Conservation (phyloP, 35 echinoderm and acorn worm genomes). For the Diadema setosum region DNA sequence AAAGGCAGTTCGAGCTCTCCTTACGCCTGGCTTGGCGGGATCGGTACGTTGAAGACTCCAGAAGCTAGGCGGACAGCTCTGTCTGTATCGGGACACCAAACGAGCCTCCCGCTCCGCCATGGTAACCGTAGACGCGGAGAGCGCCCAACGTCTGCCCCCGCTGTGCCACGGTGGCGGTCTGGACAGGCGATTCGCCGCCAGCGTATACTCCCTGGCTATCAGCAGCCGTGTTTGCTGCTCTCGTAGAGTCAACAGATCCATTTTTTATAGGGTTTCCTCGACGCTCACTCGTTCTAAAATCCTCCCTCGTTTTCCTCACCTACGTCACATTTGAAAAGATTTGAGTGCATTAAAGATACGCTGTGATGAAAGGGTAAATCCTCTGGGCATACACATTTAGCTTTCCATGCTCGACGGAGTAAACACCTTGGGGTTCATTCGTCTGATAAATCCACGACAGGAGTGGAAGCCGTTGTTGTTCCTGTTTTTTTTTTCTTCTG, state of each 20-base stretch:
- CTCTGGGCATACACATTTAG: background rate
- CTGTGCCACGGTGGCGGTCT: background rate
- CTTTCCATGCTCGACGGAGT: background rate
- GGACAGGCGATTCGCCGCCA: background rate
- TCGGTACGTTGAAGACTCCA: conserved; percentile 1
- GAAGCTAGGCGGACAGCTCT: background rate
- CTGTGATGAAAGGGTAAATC: background rate
- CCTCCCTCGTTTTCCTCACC: background rate
- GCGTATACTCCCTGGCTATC: background rate
- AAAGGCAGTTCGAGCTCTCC: background rate
- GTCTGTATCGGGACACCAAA: background rate
- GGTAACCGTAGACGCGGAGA: background rate
- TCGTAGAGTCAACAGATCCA: background rate
- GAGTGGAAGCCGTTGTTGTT: too few relatives aligned
- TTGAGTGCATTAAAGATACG: background rate
- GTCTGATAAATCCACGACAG: too few relatives aligned
- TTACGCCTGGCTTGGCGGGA: background rate
- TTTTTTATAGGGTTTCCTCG: background rate
- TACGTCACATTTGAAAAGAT: background rate
- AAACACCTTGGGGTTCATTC: background rate
- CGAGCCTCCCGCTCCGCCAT: background rate
- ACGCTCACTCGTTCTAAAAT: background rate
- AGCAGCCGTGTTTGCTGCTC: background rate
- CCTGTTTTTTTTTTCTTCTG: too few relatives aligned
- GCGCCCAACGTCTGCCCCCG: background rate